Conservation (phyloP, 2,888 invertebrate species). For the Hyalella azteca region DNA sequence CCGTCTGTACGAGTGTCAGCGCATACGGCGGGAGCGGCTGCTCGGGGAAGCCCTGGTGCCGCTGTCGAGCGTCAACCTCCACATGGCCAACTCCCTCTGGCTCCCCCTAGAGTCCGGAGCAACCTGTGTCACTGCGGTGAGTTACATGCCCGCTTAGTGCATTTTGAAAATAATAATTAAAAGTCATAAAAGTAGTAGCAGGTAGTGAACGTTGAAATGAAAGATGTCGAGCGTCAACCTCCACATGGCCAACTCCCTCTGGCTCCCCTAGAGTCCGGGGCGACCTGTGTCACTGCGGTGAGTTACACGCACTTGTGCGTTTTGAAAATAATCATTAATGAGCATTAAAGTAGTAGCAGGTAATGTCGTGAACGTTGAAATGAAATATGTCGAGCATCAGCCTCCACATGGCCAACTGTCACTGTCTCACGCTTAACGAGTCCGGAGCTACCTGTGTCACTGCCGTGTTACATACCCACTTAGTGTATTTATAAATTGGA, state of each 20-base stretch:
- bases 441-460: constrained; percentile 62
- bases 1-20: constrained; percentile 88
- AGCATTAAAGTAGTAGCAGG: no score
- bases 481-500: no score
- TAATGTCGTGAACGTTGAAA: no score
- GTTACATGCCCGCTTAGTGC: no score
- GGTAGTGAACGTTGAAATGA: no score
- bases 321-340: no score
- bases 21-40: constrained; percentile 88
- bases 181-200: no score
- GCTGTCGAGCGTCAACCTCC: constrained; percentile 87
- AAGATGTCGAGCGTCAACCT: constrained; percentile 87
- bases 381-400: constrained; percentile 88
- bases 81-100: constrained; percentile 89
- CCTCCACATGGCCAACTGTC: constrained; percentile 85
- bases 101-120: constrained; percentile 74
- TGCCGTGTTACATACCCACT: neutral
- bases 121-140: neutral
- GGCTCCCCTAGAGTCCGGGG: constrained; percentile 77
- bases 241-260: constrained; percentile 87
- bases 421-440: constrained; percentile 87
- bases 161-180: no score
- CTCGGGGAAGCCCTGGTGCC: constrained; percentile 90
- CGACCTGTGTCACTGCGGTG: constrained; percentile 44
- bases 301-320: no score